Base-by-base conservation (phyloP, 2,888 invertebrate genomes). In the Arctia plantaginis region DNA sequence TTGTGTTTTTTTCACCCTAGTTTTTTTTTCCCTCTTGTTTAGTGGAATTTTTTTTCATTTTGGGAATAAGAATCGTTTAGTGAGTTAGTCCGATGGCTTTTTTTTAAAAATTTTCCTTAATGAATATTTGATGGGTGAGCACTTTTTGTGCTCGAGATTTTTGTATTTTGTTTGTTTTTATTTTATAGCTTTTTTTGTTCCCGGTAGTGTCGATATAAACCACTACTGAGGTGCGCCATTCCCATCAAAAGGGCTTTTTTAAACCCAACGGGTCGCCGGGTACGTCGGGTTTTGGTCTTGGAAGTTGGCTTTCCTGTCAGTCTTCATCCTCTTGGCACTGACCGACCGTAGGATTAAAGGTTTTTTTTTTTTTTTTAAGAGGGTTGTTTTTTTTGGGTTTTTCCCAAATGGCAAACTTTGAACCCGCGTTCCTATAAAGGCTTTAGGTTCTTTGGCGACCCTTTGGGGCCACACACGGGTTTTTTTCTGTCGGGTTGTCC, bases 201-300 rank as follows among this genome's bases (percentile, higher is more conserved):
- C n/a, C n/a, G n/a, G n/a, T 93, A 96, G 80, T 3, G 51, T 51
- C 51, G 51, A 51, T 51, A 20, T 51, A 20, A 23, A 51, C 51
- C 23, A 51, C 51, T 51, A 15, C 51, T 51, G 51, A 15, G 51
- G 51, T 51, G 51, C 51, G 51, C 51, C 23, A 51, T 51, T 51
- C 51, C 23, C 39, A 39, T 3, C 8, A 39, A 8, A 39, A 39
- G 39, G 39, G n/a, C n/a, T 8, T 39, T 6, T 39, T 39, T 39
- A 39, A 39, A 39, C n/a, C 3, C 39, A 8, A 39, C 39, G 3
- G 39, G 39, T 39, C 39, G 39, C 39, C 39, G 3, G 39, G 39
- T 39, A 39, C 39, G 39, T 39, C 39, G 39, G 8, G 39, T 39
- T 39, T 39, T 3, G 39, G 7, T 7, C 51, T 39, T 39, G 39